phyloP scores from a whole-genome alignment of 2,797 vertebrate species.

The Acanthiza pusilla region DNA sequence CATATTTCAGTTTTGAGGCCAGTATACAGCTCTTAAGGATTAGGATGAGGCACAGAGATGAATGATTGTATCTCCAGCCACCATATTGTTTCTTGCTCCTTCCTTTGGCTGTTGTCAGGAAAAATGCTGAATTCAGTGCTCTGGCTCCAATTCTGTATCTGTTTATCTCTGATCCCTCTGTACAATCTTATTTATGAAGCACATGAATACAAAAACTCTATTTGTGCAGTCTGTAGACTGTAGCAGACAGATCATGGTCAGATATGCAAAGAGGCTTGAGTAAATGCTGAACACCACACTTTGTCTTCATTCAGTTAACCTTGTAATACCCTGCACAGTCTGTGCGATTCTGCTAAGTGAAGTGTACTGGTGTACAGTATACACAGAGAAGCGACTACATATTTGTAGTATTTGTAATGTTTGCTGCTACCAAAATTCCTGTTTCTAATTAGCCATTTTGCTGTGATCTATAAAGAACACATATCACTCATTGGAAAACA shows the following conservation, averaged over 20 bases:
- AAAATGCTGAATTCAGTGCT: neutral
- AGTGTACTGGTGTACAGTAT: neutral
- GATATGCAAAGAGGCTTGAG: neutral
- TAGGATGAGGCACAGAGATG: neutral
- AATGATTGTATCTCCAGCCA: neutral
- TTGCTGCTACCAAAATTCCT: neutral
- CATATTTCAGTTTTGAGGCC: neutral
- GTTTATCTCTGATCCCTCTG: neutral
- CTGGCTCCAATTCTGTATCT: neutral
- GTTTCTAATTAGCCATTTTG: neutral
- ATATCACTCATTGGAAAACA: neutral
- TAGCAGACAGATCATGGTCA: neutral
- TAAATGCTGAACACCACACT: neutral
- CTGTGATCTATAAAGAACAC: neutral
- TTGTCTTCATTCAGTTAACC: neutral
- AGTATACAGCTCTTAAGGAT: neutral
- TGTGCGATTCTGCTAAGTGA: neutral
- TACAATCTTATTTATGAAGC: neutral
- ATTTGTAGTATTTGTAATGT: neutral
- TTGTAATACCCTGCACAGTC: neutral
- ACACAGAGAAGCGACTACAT: neutral
- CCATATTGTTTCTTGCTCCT: neutral
- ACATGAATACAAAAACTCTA: neutral
- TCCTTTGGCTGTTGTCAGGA: neutral
- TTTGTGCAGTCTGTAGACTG: neutral